Base-by-base conservation (phyloP, 2,888 invertebrate species). In the Suillia variegata region DNA sequence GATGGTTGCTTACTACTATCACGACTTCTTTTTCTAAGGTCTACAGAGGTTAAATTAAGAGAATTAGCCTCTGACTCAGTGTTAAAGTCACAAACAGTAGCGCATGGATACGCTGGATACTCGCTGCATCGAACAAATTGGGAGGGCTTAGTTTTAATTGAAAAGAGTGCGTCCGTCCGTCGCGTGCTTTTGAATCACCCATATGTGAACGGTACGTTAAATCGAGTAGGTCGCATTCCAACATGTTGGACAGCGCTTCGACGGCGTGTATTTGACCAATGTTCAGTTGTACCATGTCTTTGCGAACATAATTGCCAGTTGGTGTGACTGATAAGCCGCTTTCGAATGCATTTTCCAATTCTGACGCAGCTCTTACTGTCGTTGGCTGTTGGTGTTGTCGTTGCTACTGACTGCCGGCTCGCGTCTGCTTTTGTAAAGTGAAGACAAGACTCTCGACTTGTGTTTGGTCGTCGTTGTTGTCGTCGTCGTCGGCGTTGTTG, bases 281-380 rank as follows among this genome's bases (percentile, higher is more conserved):
- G 4, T 20, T 17, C 45, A 20, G 18, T 45, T 38, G n/a, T n/a
- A 38, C 38, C 38, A 13, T 45, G 45, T 13, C 18, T n/a, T n/a
- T n/a, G 18, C 45, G 45, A 38, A n/a, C 38, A 13, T 38, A 31
- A n/a, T n/a, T 4, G 38, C 38, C 38, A 8, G n/a, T 4, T 13
- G 45, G 5, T 45, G 17, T 5, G 18, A 20, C 45, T 45, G 45
- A 45, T 45, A 45, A 45, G 45, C 45, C 45, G 45, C 45, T 45
- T 45, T 45, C 45, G 45, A 45, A 45, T 45, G 45, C 45, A 20
- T 38, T 38, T 38, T 38, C n/a, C 6, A n/a, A 12, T 31, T 31
- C n/a, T 26, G 26, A 10, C 12, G 38, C 38, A 13, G 38, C 38
- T 51, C 17, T 22, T 24, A n/a, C 22, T 49, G 22, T 10, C 22